Evolutionary conservation across 2,797 vertebrate genomes (phyloP), one percentile per base, ranked within the genome.

Genomic region (Danionella dracula): DNA sequence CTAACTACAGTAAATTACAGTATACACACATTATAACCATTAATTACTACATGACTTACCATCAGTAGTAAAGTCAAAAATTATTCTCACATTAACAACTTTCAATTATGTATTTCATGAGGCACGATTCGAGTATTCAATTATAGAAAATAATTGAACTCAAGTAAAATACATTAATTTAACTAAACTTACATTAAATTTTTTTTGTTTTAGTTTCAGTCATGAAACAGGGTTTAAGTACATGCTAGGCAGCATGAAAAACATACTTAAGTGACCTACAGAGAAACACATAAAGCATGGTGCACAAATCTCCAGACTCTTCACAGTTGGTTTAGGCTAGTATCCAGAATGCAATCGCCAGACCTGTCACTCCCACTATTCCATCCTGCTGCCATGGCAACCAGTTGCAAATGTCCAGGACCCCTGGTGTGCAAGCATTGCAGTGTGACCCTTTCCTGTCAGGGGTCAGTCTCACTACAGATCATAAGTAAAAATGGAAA

Each of bases 361-460:
- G 37, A 57, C 35, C 64, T 32, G 50, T 54, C 65, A 46, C 48
- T 48, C 64, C 40, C 23, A 23, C 29, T 27, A 42, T 62, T 56
- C 45, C 32, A 49, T 60, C 9, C 55, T 44, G 68, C 62, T 67
- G 44, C 63, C 67, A 60, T 70, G 72, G 48, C 44, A 46, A 74
- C 66, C 19, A 23, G 56, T 57, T 55, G 57, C 37, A 21, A 42
- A 66, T 68, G 42, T 34, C 48, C 27, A 34, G 40, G 55, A 70
- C 41, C 49, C 55, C 55, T 11, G 20, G 21, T 59, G 57, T 8
- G 56, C 53, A 6, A 54, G 42, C 41, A 66, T 62, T 29, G 50
- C 31, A 41, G 8, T 45, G 38, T 66, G 71, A 56, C 55, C 53
- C 41, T 54, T 34, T 53, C 32, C 40, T 45, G 34, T 57, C 54